Percentiles rank a stretch among this genome's conserved stretches.
phyloP scores from a whole-genome alignment of 1,140 invertebrate species.

The Arion vulgaris region DNA sequence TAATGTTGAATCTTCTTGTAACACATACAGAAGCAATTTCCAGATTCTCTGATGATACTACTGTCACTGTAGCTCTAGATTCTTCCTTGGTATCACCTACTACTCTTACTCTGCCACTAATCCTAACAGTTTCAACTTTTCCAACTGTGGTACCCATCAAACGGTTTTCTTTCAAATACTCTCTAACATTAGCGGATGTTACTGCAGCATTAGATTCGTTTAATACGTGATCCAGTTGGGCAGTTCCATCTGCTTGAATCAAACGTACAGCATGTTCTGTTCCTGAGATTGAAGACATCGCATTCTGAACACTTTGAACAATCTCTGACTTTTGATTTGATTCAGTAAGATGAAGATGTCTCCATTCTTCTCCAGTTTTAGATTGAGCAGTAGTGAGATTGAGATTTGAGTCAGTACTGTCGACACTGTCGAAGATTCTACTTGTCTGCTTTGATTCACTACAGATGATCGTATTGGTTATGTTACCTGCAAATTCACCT shows the following conservation, averaged over 20 bases:
- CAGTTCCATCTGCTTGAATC: not conserved
- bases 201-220: not conserved
- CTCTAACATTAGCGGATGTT: not conserved
- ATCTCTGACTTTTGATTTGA: not conserved
- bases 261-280: not conserved
- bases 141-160: too few species aligned
- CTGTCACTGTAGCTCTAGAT: not conserved
- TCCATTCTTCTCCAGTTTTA: too few species aligned
- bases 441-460: too few species aligned
- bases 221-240: not conserved
- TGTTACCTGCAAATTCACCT: not conserved
- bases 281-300: not conserved
- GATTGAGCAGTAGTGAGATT: too few species aligned
- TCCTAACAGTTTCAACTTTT: too few species aligned
- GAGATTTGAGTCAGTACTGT: too few species aligned
- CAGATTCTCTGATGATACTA: not conserved
- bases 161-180: not conserved
- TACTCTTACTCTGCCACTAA: not conserved
- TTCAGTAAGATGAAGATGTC: not conserved
- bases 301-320: not conserved
- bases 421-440: too few species aligned
- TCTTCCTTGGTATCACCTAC: not conserved
- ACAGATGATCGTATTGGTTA: too few species aligned
- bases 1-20: constrained; percentile 60
- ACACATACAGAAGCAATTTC: constrained; percentile 28